Percentiles rank a stretch among this genome's conserved stretches.
These are phyloP conservation scores for Momotus momota DNA, from an alignment of 2,797 vertebrate genomes.

Conservation along the genomic window DNA sequence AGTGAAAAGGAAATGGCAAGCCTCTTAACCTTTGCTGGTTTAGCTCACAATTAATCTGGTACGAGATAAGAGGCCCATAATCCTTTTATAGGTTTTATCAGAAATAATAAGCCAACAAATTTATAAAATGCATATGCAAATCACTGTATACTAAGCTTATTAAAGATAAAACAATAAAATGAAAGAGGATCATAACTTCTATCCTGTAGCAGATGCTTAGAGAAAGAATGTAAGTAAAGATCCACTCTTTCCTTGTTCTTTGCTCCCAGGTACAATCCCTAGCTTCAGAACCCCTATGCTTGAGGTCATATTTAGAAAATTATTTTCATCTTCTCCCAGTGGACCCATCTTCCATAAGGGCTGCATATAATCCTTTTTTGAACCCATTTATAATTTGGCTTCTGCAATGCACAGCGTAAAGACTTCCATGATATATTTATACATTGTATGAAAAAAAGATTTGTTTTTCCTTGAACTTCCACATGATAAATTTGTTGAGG, in stretches of 20 bases:
- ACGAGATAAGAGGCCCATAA: conserved; percentile 44
- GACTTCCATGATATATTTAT: not conserved
- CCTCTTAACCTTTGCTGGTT: conserved; percentile 54
- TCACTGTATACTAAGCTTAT: conserved; percentile 28
- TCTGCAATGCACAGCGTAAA: not conserved
- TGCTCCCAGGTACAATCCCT: not conserved
- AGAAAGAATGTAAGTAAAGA: not conserved
- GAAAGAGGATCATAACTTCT: not conserved
- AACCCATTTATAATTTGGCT: not conserved
- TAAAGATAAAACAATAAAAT: conserved; percentile 44
- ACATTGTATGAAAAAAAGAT: not conserved
- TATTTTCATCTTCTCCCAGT: not conserved
- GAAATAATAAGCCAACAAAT: conserved; percentile 37
- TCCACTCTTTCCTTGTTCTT: not conserved
- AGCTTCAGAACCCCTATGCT: not conserved
- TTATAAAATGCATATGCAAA: not conserved
- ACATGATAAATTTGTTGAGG: not conserved
- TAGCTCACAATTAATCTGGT: conserved; percentile 44
- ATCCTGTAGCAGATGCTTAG: not conserved
- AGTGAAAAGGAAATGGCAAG: conserved; percentile 27
- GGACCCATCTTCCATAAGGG: not conserved
- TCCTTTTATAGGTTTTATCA: conserved; percentile 48
- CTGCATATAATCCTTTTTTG: not conserved
- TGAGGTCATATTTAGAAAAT: not conserved
- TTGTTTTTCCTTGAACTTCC: not conserved